Conservation (phyloP, 2,888 invertebrate genomes). For the Polymixis lichenea region DNA sequence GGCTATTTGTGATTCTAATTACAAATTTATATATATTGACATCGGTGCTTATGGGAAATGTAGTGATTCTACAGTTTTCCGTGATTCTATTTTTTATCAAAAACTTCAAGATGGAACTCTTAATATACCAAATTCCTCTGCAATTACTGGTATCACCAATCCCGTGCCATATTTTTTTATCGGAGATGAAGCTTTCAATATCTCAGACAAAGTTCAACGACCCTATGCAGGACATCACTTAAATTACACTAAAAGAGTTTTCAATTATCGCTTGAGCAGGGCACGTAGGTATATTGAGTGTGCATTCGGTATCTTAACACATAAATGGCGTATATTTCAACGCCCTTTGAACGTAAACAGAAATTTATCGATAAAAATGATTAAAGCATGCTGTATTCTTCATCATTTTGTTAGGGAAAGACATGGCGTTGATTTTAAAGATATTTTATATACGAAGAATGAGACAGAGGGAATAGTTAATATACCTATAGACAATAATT, state of each 20-base stretch:
- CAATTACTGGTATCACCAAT: constrained; percentile 32
- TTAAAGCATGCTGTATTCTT: constrained; percentile 26
- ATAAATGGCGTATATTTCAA: constrained; percentile 30
- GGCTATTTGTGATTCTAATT: not conserved
- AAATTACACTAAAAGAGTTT: constrained; percentile 34
- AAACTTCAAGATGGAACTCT: constrained; percentile 26
- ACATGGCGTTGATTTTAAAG: constrained; percentile 25
- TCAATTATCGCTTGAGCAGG: constrained; percentile 39
- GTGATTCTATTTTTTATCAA: constrained; percentile 37
- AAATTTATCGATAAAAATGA: constrained; percentile 25
- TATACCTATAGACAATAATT: constrained; percentile 27
- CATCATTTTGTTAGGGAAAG: constrained; percentile 26
- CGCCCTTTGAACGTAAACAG: constrained; percentile 23
- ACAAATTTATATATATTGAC: constrained; percentile 18
- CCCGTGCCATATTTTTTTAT: constrained; percentile 38
- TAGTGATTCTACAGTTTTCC: no score
- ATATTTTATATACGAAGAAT: constrained; percentile 21
- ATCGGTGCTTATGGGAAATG: no score
- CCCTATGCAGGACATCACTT: constrained; percentile 38
- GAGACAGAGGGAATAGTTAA: constrained; percentile 27
- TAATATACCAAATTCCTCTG: constrained; percentile 34
- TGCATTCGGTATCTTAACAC: constrained; percentile 26
- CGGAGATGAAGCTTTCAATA: constrained; percentile 33
- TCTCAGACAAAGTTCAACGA: constrained; percentile 36
- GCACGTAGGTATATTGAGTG: constrained; percentile 27